Evolutionary conservation across 2,888 invertebrate genomes (phyloP).

Genomic region (Teleogryllus oceanicus): DNA sequence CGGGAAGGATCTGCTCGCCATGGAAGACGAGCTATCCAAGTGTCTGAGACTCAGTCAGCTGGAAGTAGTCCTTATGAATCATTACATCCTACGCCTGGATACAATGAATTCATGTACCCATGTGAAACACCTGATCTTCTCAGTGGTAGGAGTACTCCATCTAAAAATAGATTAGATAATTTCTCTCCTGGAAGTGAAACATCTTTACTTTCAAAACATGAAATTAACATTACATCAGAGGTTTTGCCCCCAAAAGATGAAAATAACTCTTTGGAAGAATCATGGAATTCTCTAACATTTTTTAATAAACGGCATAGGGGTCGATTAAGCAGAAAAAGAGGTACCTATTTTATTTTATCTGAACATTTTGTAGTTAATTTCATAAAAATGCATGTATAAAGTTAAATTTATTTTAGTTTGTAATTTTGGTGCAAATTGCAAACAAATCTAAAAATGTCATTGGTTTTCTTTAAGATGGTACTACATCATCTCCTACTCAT

Average conservation of each 20-base stretch:
- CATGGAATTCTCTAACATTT: conserved; percentile 43
- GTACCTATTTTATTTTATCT: conserved; percentile 28
- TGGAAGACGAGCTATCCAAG: conserved; percentile 39
- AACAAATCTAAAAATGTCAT: too few relatives aligned
- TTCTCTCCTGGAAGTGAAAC: background rate
- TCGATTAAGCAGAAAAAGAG: conserved; percentile 39
- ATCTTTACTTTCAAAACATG: conserved; percentile 12
- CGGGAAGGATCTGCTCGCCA: conserved; percentile 39
- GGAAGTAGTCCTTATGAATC: conserved; percentile 33
- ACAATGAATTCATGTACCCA: background rate
- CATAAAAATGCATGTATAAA: background rate
- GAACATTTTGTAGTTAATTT: background rate
- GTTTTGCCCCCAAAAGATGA: background rate
- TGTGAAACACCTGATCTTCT: background rate
- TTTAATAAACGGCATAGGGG: conserved; percentile 43
- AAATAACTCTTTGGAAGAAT: conserved; percentile 41
- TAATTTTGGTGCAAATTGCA: too few relatives aligned
- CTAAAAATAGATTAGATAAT: background rate
- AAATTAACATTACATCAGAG: background rate
- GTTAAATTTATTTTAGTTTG: too few relatives aligned
- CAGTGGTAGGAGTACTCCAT: background rate
- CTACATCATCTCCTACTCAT: background rate
- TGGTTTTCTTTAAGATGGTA: too few relatives aligned
- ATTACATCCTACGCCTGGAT: background rate
- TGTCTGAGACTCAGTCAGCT: conserved; percentile 28